These are phyloP conservation scores for Nemopilema nomurai DNA, from an alignment of 30 jellyfish, hydroid and myxozoan genomes.

Conservation along the genomic window DNA sequence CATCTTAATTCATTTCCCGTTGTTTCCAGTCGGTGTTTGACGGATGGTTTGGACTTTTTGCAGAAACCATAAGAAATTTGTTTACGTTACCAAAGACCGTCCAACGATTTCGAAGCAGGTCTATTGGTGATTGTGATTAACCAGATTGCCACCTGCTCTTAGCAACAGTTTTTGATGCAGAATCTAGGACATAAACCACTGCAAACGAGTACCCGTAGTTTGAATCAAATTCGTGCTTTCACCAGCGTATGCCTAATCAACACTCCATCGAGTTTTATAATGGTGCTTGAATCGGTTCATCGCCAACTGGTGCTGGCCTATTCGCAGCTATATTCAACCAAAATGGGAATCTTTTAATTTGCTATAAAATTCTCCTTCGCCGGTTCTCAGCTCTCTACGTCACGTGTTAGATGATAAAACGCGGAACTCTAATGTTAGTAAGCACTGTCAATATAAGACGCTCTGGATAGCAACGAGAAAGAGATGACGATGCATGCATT, in stretches of 20 bases:
- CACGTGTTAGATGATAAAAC: no score
- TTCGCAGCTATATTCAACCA: no score
- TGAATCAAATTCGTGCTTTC: slow-evolving; percentile 8
- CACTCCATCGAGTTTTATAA: not conserved
- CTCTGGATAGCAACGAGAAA: no score
- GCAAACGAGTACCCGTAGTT: slow-evolving; percentile 38
- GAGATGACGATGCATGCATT: no score
- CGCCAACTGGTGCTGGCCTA: not conserved
- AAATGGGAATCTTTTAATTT: no score
- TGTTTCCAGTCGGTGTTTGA: not conserved
- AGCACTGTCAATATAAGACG: no score
- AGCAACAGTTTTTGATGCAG: slow-evolving; percentile 49
- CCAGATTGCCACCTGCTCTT: slow-evolving; percentile 70
- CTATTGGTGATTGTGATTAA: slow-evolving; percentile 29
- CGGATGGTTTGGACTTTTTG: not conserved
- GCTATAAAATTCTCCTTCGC: no score
- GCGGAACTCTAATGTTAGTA: no score
- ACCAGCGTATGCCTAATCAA: slow-evolving; percentile 15
- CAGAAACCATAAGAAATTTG: slow-evolving; percentile 19
- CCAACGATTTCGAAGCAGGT: slow-evolving; percentile 57
- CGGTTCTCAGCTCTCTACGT: no score
- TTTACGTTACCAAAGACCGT: slow-evolving; percentile 46
- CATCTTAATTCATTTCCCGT: not conserved
- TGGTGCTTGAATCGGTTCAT: not conserved
- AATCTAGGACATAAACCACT: slow-evolving; percentile 3